Evolutionary conservation across 2,113 vertebrate genomes (phyloP).

Genomic region (Emydocephalus ijimae): DNA sequence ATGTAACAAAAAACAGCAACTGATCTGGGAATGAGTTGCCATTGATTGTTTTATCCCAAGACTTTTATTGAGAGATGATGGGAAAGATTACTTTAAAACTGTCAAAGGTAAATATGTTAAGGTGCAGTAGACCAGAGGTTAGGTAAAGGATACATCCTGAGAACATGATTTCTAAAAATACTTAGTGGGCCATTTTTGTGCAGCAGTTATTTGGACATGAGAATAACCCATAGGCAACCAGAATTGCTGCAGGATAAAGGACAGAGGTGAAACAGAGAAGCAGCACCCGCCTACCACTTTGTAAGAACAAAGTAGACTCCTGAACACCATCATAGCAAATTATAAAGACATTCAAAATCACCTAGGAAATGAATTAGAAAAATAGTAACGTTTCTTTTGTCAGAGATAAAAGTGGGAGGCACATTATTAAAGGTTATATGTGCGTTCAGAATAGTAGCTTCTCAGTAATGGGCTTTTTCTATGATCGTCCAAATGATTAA

Average conservation of each 20-base stretch:
- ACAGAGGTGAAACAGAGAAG: background rate
- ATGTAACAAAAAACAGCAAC: background rate
- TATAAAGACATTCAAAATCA: background rate
- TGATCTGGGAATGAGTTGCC: background rate
- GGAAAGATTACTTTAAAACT: background rate
- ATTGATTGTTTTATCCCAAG: background rate
- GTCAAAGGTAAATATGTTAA: background rate
- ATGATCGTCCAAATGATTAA: background rate
- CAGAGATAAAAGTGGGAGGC: background rate
- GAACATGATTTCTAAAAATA: background rate
- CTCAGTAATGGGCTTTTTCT: background rate
- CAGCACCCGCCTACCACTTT: background rate
- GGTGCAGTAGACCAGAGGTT: background rate
- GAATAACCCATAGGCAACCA: background rate
- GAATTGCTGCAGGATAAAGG: background rate
- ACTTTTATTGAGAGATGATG: background rate
- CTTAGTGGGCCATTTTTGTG: background rate
- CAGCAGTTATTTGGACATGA: background rate
- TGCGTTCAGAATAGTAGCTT: background rate
- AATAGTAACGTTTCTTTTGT: background rate
- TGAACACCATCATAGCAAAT: background rate
- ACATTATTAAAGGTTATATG: background rate
- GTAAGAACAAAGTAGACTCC: background rate
- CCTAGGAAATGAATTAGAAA: background rate
- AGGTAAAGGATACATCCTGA: background rate